These are phyloP conservation scores for Oceanodroma leucorhoa DNA, from an alignment of 2,797 vertebrate genomes.

Conservation along the genomic window DNA sequence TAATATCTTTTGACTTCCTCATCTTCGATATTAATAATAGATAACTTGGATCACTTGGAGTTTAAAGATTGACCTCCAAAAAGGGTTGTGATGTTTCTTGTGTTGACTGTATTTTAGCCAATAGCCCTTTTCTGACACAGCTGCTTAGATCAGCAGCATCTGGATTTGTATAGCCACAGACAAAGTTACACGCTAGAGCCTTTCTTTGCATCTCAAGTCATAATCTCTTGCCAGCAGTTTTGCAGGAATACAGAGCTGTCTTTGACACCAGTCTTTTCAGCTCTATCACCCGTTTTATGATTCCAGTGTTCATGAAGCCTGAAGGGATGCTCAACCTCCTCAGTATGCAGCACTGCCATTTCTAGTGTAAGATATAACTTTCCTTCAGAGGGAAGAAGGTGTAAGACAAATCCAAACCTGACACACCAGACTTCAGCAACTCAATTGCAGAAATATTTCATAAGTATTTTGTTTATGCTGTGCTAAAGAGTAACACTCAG, in stretches of 20 bases:
- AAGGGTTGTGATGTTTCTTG: neutral
- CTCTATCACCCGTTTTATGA: neutral
- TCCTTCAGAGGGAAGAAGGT: neutral
- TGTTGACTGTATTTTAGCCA: neutral
- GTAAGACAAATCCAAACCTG: neutral
- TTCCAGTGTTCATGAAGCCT: neutral
- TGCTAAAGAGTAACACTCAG: neutral
- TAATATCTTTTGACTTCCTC: neutral
- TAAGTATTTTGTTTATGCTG: neutral
- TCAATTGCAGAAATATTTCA: neutral
- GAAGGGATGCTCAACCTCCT: neutral
- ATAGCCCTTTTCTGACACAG: neutral
- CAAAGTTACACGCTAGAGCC: neutral
- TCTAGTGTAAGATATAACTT: neutral
- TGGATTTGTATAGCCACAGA: neutral
- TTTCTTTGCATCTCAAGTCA: neutral
- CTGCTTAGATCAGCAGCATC: neutral
- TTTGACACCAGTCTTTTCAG: neutral
- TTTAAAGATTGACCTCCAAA: neutral
- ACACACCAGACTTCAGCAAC: neutral
- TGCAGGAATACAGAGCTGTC: neutral
- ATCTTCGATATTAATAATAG: neutral
- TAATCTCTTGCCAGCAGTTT: neutral
- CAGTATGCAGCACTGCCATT: neutral
- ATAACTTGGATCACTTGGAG: neutral